Conservation (phyloP, 2,888 invertebrate genomes). For the Vandiemenella viatica region DNA sequence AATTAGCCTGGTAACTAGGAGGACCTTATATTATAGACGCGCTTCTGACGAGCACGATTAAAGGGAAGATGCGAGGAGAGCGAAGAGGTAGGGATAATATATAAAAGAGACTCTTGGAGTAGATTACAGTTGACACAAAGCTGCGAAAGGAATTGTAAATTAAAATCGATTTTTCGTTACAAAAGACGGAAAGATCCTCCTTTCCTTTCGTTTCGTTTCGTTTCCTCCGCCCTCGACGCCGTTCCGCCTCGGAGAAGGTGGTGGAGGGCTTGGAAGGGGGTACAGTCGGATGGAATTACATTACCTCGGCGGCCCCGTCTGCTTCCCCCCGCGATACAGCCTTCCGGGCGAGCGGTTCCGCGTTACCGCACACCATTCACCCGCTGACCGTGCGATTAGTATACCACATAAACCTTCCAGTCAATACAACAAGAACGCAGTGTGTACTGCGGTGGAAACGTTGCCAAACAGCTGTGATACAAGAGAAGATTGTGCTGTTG, state of each 20-base stretch:
- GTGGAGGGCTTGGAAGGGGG: not conserved
- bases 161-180: slow-evolving; percentile 17
- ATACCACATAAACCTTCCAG: too few species aligned
- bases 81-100: slow-evolving; percentile 4
- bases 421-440: too few species aligned
- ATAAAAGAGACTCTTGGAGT: slow-evolving; percentile 11
- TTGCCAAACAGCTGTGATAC: too few species aligned
- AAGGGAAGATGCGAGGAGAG: slow-evolving; percentile 7
- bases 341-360: too few species aligned
- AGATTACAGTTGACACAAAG: slow-evolving; percentile 18
- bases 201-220: not conserved
- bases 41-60: slow-evolving; percentile 9
- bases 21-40: slow-evolving; percentile 10
- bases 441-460: too few species aligned
- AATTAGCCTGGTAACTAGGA: slow-evolving; percentile 13
- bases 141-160: slow-evolving; percentile 18
- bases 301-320: too few species aligned
- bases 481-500: too few species aligned
- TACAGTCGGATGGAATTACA: not conserved
- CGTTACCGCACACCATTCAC: too few species aligned
- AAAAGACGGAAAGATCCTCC: slow-evolving; percentile 10
- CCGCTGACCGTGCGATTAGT: too few species aligned
- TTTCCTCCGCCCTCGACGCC: not conserved
- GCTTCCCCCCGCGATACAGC: too few species aligned
- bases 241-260: not conserved